Percentiles rank a stretch among this genome's conserved stretches.
Evolutionary conservation across 2,888 invertebrate species (phyloP).

Genomic region (Zaprionus lineosus): DNA sequence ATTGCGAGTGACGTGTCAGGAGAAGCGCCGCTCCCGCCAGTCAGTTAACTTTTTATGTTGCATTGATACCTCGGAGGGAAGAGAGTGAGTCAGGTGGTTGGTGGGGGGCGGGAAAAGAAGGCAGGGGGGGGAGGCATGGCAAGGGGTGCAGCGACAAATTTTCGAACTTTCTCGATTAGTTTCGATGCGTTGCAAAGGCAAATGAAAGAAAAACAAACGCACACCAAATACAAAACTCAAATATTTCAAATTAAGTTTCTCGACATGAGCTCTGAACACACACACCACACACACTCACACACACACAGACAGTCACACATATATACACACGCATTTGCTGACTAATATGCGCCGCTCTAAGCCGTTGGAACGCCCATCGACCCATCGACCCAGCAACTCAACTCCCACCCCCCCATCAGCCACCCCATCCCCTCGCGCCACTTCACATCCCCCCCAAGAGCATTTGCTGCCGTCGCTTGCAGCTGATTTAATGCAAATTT

Average conservation of each 20-base stretch:
- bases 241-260: constrained; percentile 78
- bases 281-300: constrained; percentile 24
- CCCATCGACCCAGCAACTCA: background rate
- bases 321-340: constrained; percentile 17
- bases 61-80: constrained; percentile 46
- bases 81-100: background rate
- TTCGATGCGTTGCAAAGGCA: constrained; percentile 60
- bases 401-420: background rate
- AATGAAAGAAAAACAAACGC: constrained; percentile 61
- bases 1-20: constrained; percentile 44
- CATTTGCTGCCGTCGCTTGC: constrained; percentile 57
- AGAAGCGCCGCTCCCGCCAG: constrained; percentile 41
- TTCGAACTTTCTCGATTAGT: constrained; percentile 78
- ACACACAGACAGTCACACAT: constrained; percentile 17
- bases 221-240: constrained; percentile 74
- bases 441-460: too few relatives aligned
- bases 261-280: constrained; percentile 71
- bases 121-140: background rate
- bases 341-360: constrained; percentile 46
- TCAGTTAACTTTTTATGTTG: constrained; percentile 61
- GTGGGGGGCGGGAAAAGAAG: too few relatives aligned
- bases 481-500: constrained; percentile 81
- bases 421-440: background rate
- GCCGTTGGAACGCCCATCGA: constrained; percentile 38
- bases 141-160: constrained; percentile 54